Evolutionary conservation across 2,888 invertebrate species (phyloP), one percentile per base, ranked within the genome.

Genomic region (Torymus aiolomorphi): DNA sequence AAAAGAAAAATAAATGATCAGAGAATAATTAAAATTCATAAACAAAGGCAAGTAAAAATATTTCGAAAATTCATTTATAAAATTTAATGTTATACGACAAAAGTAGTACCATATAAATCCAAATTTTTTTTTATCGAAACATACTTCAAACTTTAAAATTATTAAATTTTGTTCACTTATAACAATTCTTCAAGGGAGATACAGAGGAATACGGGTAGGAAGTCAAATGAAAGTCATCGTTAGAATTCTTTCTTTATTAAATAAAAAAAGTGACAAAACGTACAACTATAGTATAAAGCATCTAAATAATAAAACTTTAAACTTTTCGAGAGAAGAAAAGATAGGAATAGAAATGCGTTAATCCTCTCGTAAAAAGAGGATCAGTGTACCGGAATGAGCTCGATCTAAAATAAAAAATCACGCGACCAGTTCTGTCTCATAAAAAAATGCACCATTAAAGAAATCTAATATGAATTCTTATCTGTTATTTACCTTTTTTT

Each of bases 201-300:
- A 18, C 13, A 20, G 11, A 10, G 61, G 62, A 52, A 56, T 18
- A 42, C 1, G 24, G 57, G 42, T 2, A 42, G 11, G 42, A 49
- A 31, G 51, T n/a, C 14, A 63, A 69, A 69, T 54, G 42, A 75
- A 31, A 24, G n/a, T 13, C n/a, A 69, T 14, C 8, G 42, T 12
- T 3, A 63, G 51, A 42, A 57, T 63, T 61, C 13, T 76, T 76
- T 72, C 73, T 81, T 81, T 81, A 81, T 81, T 81, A 66, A 65
- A 73, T 76, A 75, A 81, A 69, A 81, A 42, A 81, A 81, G 59
- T 56, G n/a, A 73, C 49, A 75, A 67, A 81, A 81, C 57, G 18
- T 78, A 78, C 73, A 81, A 69, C 78, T 81, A 81, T 56, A 78
- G 69, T 81, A 78, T 78, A 81, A 78, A 81, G 72, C 63, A 78